Evolutionary conservation across 92 coral and sea anemone species (phyloP), one percentile per base, ranked within the genome.

Genomic region (Epizoanthus scotinus): DNA sequence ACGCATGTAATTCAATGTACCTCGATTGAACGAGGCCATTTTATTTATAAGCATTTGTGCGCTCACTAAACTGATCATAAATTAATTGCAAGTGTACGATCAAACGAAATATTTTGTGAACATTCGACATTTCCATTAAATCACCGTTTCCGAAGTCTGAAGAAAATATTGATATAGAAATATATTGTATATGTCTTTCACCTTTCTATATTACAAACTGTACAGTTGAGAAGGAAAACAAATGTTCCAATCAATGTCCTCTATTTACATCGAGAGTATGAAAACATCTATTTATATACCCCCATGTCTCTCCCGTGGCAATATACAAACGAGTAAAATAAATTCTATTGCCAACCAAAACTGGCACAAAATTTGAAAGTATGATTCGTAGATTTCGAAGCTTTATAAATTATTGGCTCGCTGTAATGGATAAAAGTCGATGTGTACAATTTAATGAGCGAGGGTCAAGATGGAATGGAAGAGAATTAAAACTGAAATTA

Each of bases 1-100:
- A 38, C 38, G 12, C 54, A 20, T 75, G 15, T 42, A 70, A n/a
- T 29, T 31, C 42, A 55, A 20, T 24, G 14, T 29, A 36, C 81
- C 81, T 13, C 81, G 59, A 6, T 36, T 75, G 56, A 59, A 36
- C 28, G 67, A 24, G 78, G 78, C 54, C 47, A n/a, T 75, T n/a
- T 75, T 75, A 75, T 75, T 75, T 36, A 75, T 75, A 58, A 75
- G 81, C 81, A 75, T 20, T 27, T 29, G 68, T 59, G 67, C 68
- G 59, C 81, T 75, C 81, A 34, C 49, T 50, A 75, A 19, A 58
- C 40, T 75, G 63, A 69, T 87, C 86, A 87, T 87, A 87, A 87
- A 83, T 87, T 87, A 87, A 87, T 83, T 73, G 90, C 81, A 70
- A 83, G 81, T 63, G 84, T 82, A 77, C 63, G 81, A 78, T 82